Evolutionary conservation across 2,113 vertebrate genomes (phyloP).

Genomic region (Pachyramphus minor): DNA sequence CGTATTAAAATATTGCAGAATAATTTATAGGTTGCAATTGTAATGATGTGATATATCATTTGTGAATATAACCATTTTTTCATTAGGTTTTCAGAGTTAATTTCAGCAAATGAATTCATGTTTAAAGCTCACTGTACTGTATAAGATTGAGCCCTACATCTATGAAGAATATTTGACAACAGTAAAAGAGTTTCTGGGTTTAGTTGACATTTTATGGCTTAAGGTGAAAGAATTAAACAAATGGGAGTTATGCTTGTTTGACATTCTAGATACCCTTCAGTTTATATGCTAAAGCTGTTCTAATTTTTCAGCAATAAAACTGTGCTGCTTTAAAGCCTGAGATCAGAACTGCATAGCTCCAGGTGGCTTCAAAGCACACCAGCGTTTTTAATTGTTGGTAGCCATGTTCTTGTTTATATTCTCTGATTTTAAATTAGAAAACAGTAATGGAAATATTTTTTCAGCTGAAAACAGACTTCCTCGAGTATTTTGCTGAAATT

Average conservation of each 20-base stretch:
- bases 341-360: not conserved
- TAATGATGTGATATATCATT: slow-evolving; percentile 30
- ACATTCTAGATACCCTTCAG: not conserved
- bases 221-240: slow-evolving; percentile 35
- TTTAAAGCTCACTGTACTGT: slow-evolving; percentile 46
- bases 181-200: not conserved
- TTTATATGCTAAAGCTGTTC: not conserved
- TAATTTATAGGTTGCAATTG: slow-evolving; percentile 6
- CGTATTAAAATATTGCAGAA: not conserved
- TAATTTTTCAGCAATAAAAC: not conserved
- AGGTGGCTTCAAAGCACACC: not conserved
- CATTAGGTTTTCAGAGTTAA: slow-evolving; percentile 45
- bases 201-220: slow-evolving; percentile 10
- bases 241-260: not conserved
- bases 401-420: not conserved
- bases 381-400: not conserved
- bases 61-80: slow-evolving; percentile 21
- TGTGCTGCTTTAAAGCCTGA: not conserved
- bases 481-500: not conserved
- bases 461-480: not conserved
- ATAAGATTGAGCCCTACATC: slow-evolving; percentile 5
- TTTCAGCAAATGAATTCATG: slow-evolving; percentile 52
- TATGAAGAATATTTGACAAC: slow-evolving; percentile 11
- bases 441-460: not conserved
- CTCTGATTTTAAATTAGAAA: not conserved